Base-by-base conservation (phyloP, 2,113 vertebrate genomes). In the Sula dactylatra region DNA sequence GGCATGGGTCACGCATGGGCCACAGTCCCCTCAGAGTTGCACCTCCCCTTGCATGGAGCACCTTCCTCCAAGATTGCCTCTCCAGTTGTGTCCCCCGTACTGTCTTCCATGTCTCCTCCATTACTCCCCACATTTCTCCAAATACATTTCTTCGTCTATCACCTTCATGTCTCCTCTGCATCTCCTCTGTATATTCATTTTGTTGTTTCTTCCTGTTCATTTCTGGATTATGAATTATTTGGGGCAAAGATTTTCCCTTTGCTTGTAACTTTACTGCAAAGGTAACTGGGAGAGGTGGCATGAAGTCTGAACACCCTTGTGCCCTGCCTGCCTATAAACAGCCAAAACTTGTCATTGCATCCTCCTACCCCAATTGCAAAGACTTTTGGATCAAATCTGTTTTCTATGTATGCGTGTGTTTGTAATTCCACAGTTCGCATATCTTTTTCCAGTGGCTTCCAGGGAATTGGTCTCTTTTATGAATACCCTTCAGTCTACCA, bases 221-320 rank as follows among this genome's bases (percentile, higher is more conserved):
- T 44, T 76, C 17, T 69, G 22, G 42, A 61, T 19, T 69, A 16
- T 72, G 19, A 61, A 42, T n/a, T 69, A 19, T 40, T 20, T 34
- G 14, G 10, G 31, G 8, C 4, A 42, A 65, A 66, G 3, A 3
- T 84, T 80, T 79, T 86, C 8, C 17, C 5, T 29, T 88, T 49
- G 24, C 21, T 38, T 69, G 8, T 18, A 25, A 18, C 5, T 40
- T 22, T 13, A 49, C 1, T 11, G 13, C 3, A 84, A 29, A 66
- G 22, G 18, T 11, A 83, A 81, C 3, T 1, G 1, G 32, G 20
- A 70, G 21, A 66, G 7, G 4, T 45, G 10, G 0, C 13, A 7
- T 45, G 26, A 86, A 61, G 7, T 49, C 26, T 54, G 24, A 50
- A 67, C 19, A 34, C 1, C 14, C 11, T 3, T 20, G 3, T 15